These are phyloP conservation scores for Geotrupes spiniger DNA, from an alignment of 2,888 invertebrate species.

Conservation along the genomic window DNA sequence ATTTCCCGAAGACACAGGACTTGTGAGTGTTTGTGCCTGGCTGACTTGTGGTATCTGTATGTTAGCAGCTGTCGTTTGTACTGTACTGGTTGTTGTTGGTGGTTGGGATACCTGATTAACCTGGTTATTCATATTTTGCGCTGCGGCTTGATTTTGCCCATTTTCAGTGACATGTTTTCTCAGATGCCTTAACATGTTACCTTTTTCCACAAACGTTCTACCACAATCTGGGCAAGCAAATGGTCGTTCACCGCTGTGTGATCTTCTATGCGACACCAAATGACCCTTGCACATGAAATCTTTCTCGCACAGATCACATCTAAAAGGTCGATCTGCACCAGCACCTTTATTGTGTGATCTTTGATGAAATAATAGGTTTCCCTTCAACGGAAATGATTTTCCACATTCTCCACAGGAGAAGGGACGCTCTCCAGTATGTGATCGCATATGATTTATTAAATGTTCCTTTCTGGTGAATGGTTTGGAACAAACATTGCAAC, in stretches of 20 bases:
- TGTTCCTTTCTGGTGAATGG: conserved; percentile 74
- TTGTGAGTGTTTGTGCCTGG: conserved; percentile 39
- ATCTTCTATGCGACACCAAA: conserved; percentile 76
- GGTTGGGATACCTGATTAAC: conserved; percentile 20
- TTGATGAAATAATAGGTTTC: conserved; percentile 79
- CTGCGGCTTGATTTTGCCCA: conserved; percentile 23
- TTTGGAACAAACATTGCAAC: conserved; percentile 72
- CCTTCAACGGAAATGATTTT: conserved; percentile 79
- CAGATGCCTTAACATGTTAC: conserved; percentile 72
- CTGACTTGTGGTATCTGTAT: conserved; percentile 45
- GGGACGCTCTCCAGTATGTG: conserved; percentile 74
- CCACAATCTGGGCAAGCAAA: conserved; percentile 70
- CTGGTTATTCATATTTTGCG: conserved; percentile 14
- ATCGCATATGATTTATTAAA: conserved; percentile 73
- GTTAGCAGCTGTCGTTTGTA: conserved; percentile 36
- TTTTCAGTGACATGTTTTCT: conserved; percentile 65
- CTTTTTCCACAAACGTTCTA: conserved; percentile 77
- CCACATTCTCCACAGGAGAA: conserved; percentile 83
- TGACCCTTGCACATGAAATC: conserved; percentile 88
- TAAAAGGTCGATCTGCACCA: conserved; percentile 55
- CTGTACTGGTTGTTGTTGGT: conserved; percentile 25
- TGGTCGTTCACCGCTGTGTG: conserved; percentile 66
- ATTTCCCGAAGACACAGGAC: conserved; percentile 37
- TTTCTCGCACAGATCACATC: conserved; percentile 81
- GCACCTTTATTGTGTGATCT: conserved; percentile 76